Evolutionary conservation across 2,797 vertebrate genomes (phyloP), one percentile per base, ranked within the genome.

Genomic region (Xerus rutilus): DNA sequence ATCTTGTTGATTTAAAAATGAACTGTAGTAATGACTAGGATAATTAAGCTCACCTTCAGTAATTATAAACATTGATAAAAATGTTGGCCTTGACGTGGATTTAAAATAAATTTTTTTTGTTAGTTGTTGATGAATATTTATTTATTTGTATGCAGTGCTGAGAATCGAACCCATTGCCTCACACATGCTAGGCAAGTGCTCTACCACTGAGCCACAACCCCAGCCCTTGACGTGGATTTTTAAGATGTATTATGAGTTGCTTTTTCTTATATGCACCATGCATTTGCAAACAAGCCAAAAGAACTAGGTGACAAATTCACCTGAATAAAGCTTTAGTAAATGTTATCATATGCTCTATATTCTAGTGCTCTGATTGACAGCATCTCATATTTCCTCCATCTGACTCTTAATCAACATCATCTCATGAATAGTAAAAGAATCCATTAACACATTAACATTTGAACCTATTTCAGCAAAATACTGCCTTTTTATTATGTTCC

Each of bases 391-490:
- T 35, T 89, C 45, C 23, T 67, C 45, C 28, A 25, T 0, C 17
- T 72, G 45, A 43, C 57, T 30, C 4, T 72, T 15, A 35, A 3
- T 5, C 30, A n/a, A 69, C 3, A 23, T 32, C 25, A 30, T 77
- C 45, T 76, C 45, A 89, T 86, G 54, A 74, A 14, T 92, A 92
- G n/a, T 64, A 73, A 74, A 91, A 73, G 28, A 72, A 70, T 76
- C 77, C 54, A 45, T 72, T 54, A 69, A 17, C 35, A 17, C 49
- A 64, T 94, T 79, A 73, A 65, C 59, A 84, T 83, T 92, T 52
- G 92, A 54, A 87, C 57, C 28, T 93, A 52, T 32, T 83, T 96
- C 59, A 88, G 4, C 7, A 62, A 70, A 72, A 67, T 35, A 62
- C 3, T 57, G 1, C 39, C 28, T 47, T 83, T 35, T 43, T 67